These are phyloP conservation scores for Hypocryptadius cinnamomeus DNA, from an alignment of 2,113 vertebrate genomes.

Conservation along the genomic window DNA sequence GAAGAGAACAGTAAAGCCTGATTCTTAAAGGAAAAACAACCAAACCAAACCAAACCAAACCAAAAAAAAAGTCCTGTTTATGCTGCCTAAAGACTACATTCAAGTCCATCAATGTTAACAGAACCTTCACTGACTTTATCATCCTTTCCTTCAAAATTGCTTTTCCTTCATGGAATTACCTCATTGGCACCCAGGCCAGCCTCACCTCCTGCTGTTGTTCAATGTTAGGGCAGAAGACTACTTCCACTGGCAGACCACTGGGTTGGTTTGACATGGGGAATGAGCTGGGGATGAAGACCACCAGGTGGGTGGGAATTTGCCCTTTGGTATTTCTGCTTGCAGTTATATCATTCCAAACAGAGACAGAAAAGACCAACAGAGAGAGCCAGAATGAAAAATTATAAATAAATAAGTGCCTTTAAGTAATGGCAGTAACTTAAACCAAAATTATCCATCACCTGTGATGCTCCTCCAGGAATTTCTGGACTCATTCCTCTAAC, in stretches of 20 bases:
- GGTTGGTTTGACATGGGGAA: not conserved
- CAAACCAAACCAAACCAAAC: not conserved
- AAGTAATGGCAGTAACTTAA: not conserved
- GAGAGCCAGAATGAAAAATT: not conserved
- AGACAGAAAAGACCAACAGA: not conserved
- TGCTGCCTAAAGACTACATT: not conserved
- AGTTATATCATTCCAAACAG: not conserved
- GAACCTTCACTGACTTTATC: not conserved
- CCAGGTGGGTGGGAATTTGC: not conserved
- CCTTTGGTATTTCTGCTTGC: not conserved
- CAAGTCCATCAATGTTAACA: not conserved
- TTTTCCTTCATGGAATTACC: not conserved
- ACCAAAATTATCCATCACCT: slow-evolving; percentile 12
- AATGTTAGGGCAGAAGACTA: not conserved
- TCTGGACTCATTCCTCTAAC: slow-evolving; percentile 14
- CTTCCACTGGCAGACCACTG: not conserved
- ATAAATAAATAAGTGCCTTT: not conserved
- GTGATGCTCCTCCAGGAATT: slow-evolving; percentile 14
- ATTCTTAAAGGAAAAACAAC: not conserved
- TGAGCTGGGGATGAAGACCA: not conserved
- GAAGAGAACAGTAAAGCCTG: not conserved
- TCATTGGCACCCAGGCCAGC: not conserved
- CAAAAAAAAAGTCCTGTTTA: not conserved
- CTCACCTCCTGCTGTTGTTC: not conserved
- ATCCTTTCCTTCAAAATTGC: not conserved